A percentile compares a stretch with the other conserved stretches of the same genome.
Evolutionary conservation across 1,140 invertebrate species (phyloP).

Genomic region (Tetragonula clypearis): DNA sequence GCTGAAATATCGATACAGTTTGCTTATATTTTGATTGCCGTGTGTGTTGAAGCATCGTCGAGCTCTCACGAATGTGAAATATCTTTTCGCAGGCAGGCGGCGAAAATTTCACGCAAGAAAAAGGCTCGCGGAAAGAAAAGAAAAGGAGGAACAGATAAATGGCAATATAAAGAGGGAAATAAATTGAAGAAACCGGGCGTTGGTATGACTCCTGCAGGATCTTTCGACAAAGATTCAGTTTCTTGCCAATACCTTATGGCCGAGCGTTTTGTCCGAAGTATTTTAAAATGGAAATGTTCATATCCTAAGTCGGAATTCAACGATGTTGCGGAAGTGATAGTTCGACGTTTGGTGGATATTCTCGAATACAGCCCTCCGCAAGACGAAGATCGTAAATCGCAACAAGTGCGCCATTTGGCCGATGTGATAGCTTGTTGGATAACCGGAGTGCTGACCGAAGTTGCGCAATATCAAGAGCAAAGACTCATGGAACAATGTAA

Average conservation of each 20-base stretch:
- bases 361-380: constrained; percentile 62
- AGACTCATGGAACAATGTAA: constrained; percentile 61
- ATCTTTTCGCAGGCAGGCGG: constrained; percentile 70
- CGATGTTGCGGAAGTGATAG: constrained; percentile 73
- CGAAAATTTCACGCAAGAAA: constrained; percentile 52
- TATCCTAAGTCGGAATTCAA: constrained; percentile 70
- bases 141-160: constrained; percentile 3
- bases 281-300: constrained; percentile 70
- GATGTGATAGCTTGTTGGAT: constrained; percentile 77
- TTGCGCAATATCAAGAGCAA: constrained; percentile 64
- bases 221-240: constrained; percentile 63
- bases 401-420: constrained; percentile 75
- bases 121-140: constrained; percentile 50
- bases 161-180: constrained; percentile 13
- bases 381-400: constrained; percentile 68
- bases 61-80: neutral
- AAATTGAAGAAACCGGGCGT: neutral
- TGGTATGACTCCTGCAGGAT: neutral
- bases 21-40: too few relatives aligned
- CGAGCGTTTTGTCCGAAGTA: constrained; percentile 74
- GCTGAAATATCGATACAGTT: too few relatives aligned
- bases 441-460: constrained; percentile 70
- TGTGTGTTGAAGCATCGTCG: neutral
- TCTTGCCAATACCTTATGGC: constrained; percentile 74
- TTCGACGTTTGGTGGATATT: constrained; percentile 63